These are phyloP conservation scores for Prunella strophiata DNA, from an alignment of 2,797 vertebrate genomes.

Conservation along the genomic window DNA sequence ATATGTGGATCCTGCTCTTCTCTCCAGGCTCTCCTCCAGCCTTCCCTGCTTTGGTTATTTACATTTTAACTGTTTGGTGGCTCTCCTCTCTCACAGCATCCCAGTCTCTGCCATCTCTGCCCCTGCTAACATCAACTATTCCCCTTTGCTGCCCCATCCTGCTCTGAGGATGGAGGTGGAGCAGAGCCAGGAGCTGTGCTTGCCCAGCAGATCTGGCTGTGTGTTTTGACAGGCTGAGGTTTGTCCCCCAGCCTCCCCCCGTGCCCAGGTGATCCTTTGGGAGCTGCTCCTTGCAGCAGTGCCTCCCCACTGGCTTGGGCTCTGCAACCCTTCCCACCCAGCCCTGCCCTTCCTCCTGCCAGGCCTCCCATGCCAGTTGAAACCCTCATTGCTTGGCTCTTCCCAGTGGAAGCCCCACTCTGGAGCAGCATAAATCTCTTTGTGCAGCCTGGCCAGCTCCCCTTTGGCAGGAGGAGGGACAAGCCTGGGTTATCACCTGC, in stretches of 20 bases:
- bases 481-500: constrained; percentile 42
- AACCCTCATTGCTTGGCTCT: neutral
- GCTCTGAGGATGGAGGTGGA: neutral
- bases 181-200: neutral
- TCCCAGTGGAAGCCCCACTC: neutral
- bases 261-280: neutral
- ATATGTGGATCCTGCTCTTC: neutral
- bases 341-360: neutral
- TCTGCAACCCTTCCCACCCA: neutral
- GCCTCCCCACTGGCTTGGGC: neutral
- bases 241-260: neutral
- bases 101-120: neutral
- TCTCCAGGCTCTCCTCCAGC: neutral
- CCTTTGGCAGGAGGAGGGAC: neutral
- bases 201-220: neutral
- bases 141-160: neutral
- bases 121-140: neutral
- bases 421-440: neutral
- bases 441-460: neutral
- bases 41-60: neutral
- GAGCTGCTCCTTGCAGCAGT: neutral
- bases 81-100: neutral
- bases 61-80: neutral
- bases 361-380: neutral
- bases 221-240: neutral